These are phyloP conservation scores for Hermetia illucens DNA, from an alignment of 1,140 invertebrate species.

Conservation along the genomic window DNA sequence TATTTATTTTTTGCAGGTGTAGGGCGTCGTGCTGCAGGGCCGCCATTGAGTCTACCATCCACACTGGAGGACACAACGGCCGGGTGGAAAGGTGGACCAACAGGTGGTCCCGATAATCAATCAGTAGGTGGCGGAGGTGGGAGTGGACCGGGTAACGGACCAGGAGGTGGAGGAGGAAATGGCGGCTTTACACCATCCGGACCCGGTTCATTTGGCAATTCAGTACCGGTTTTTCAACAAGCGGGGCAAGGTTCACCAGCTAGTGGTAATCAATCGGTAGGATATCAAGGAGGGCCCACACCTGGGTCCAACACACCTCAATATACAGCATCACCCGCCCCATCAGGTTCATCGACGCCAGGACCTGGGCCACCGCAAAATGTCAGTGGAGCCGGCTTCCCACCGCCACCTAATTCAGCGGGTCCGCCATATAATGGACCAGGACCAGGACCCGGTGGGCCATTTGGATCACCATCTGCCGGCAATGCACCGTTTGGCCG, in stretches of 20 bases:
- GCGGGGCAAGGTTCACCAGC: conserved; percentile 40
- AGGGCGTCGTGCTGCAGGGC: conserved; percentile 3
- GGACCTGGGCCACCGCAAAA: conserved; percentile 46
- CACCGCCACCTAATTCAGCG: conserved; percentile 44
- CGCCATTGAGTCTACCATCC: conserved; percentile 5
- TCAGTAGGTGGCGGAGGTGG: not conserved
- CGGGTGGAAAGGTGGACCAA: conserved; percentile 4
- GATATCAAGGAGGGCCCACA: conserved; percentile 47
- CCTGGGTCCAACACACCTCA: conserved; percentile 57
- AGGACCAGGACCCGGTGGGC: conserved; percentile 20
- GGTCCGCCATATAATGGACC: conserved; percentile 50
- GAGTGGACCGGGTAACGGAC: conserved; percentile 1
- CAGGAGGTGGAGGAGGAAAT: conserved; percentile 14
- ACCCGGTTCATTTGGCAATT: conserved; percentile 16
- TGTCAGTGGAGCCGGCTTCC: conserved; percentile 40
- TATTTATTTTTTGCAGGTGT: conserved; percentile 1
- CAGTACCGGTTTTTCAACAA: conserved; percentile 24
- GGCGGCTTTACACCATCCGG: conserved; percentile 24
- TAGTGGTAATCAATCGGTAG: conserved; percentile 47
- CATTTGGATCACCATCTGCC: conserved; percentile 49
- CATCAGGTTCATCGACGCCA: conserved; percentile 58
- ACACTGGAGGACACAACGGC: conserved; percentile 3
- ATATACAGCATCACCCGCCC: conserved; percentile 58
- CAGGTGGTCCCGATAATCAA: conserved; percentile 6
- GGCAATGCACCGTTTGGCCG: conserved; percentile 45